phyloP scores from a whole-genome alignment of 2,797 vertebrate species.

The Enteromius mattozi region DNA sequence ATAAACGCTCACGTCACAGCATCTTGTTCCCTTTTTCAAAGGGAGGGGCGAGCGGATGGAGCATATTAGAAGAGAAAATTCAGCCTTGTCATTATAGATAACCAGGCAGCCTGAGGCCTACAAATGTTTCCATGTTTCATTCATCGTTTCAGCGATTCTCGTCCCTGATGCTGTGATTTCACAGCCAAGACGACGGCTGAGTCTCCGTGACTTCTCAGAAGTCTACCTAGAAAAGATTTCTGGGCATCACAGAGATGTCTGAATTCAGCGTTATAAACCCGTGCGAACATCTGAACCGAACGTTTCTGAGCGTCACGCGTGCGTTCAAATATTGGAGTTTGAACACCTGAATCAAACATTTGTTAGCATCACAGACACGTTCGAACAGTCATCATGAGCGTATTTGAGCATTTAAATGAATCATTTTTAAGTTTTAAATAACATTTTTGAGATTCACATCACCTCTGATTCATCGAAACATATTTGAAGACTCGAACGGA shows the following conservation, averaged over 20 bases:
- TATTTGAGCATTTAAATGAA: neutral
- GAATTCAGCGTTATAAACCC: neutral
- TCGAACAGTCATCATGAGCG: neutral
- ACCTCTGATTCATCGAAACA: neutral
- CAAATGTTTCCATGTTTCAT: neutral
- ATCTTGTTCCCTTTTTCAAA: slow-evolving; percentile 29
- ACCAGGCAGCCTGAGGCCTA: slow-evolving; percentile 23
- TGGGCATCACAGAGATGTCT: neutral
- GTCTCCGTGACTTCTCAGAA: neutral
- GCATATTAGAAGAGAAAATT: slow-evolving; percentile 32
- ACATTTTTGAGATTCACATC: neutral
- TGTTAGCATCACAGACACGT: neutral
- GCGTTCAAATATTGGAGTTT: neutral
- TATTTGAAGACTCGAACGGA: neutral
- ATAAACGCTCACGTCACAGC: neutral
- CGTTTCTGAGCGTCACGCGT: neutral
- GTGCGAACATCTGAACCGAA: neutral
- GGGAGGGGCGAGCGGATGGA: neutral
- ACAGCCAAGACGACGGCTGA: neutral
- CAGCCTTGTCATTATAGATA: slow-evolving; percentile 37
- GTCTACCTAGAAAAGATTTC: neutral
- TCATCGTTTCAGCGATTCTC: neutral
- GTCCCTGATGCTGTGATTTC: neutral
- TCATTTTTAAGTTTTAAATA: neutral
- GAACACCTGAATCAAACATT: neutral